Base-by-base conservation (phyloP, 2,797 vertebrate species). In the Sebastes vulpes region DNA sequence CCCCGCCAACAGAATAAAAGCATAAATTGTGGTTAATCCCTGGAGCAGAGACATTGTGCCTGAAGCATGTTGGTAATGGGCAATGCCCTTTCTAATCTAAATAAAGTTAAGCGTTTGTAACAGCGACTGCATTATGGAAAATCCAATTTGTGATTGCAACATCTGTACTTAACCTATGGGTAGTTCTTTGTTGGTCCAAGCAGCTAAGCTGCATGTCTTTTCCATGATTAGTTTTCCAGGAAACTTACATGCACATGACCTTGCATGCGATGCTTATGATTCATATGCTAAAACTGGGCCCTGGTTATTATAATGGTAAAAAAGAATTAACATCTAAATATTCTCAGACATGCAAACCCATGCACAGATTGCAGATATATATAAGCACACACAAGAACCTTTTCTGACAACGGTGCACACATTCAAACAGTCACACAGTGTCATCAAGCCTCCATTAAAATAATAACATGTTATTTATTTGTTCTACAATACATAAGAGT, bases 111-210 rank as follows among this genome's bases (percentile, higher is more conserved):
- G 81, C 59, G 2, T 88, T 93, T 89, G 83, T 82, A 94, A 89
- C 84, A 89, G 84, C 48, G 26, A 87, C 86, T 91, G 82, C 81
- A 83, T 91, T 92, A 89, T 85, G 89, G 89, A 93, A 94, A 94
- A 93, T 94, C 84, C 83, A 89, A 93, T 93, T 92, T 94, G 88
- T 92, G 92, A 95, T 93, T 94, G 89, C 86, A 91, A 85, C 91
- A 93, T 93, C 84, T 89, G 85, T 78, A 78, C 84, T 82, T 84
- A 89, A 92, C 91, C 87, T 90, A 89, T 92, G 82, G 89, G 77
- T 84, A 74, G 72, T 56, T 88, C 72, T 93, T 87, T 90, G 87
- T 84, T 79, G 83, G 79, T 88, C 81, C 56, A 75, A 88, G 77
- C 53, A 72, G 77, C 87, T 87, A 80, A 89, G 80, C 90, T 88